Conservation (phyloP, 1,140 invertebrate species). For the Drosophila obscura region DNA sequence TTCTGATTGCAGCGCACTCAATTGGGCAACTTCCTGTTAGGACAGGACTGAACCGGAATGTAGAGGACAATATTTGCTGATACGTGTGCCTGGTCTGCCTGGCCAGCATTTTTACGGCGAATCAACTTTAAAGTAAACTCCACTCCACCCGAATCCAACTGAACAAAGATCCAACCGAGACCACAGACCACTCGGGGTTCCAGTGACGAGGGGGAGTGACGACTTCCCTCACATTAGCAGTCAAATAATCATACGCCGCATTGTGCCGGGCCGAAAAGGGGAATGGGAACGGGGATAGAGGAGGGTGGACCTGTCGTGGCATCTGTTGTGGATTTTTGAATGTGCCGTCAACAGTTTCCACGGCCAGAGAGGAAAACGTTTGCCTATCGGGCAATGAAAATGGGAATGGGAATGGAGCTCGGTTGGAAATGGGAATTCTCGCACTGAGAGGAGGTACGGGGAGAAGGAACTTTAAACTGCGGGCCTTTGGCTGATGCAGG, state of each 20-base stretch:
- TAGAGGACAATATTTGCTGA: conserved; percentile 6
- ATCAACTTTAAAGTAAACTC: conserved; percentile 46
- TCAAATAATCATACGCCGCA: conserved; percentile 66
- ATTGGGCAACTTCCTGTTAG: conserved; percentile 63
- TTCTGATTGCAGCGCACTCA: conserved; percentile 51
- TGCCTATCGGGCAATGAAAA: conserved; percentile 23
- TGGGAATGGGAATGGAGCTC: background rate
- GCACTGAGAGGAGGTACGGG: background rate
- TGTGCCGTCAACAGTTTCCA: conserved; percentile 46
- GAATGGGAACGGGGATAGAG: background rate
- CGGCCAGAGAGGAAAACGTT: conserved; percentile 20
- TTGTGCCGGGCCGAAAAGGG: conserved; percentile 34
- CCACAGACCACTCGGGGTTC: background rate
- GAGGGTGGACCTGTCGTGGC: conserved; percentile 10
- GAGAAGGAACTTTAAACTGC: conserved; percentile 40
- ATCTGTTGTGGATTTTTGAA: conserved; percentile 57
- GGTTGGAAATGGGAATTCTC: conserved; percentile 12
- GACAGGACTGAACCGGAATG: background rate
- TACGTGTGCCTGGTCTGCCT: conserved; percentile 15
- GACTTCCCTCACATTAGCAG: conserved; percentile 39
- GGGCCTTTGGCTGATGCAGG: conserved; percentile 21
- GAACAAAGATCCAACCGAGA: conserved; percentile 27
- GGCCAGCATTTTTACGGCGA: conserved; percentile 7
- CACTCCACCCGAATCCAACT: background rate
- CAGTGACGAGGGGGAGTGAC: background rate